Evolutionary conservation across 2,113 vertebrate genomes (phyloP).

Genomic region (Odobenus rosmarus): DNA sequence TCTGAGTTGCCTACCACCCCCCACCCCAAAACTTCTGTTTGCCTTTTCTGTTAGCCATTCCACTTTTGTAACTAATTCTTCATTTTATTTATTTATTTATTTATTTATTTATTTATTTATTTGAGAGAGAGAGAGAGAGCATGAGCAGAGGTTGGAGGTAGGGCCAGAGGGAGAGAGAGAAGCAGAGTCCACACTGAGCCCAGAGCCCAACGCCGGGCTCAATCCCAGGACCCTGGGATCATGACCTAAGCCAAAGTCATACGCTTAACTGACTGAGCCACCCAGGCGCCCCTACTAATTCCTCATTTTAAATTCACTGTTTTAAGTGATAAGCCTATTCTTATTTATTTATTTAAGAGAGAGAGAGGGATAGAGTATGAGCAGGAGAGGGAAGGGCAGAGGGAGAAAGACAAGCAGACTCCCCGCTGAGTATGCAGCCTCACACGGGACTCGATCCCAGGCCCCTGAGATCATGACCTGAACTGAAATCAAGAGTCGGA

Average conservation of each 20-base stretch:
- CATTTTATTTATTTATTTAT: background rate
- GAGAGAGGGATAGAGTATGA: too few relatives aligned
- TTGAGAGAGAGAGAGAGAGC: background rate
- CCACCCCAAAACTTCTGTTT: background rate
- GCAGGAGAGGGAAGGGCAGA: background rate
- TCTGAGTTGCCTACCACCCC: background rate
- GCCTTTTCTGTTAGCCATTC: background rate
- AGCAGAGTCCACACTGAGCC: too few relatives aligned
- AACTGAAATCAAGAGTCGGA: background rate
- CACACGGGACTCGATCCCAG: background rate
- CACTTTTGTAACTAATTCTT: background rate
- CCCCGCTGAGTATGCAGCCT: fast-evolving
- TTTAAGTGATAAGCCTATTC: background rate
- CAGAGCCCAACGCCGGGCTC: background rate
- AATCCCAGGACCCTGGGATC: background rate
- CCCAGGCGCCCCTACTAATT: background rate
- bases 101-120: too few relatives aligned
- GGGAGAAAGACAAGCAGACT: background rate
- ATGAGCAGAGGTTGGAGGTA: background rate
- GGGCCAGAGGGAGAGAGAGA: background rate
- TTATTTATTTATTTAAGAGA: background rate
- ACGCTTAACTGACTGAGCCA: background rate
- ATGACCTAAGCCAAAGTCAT: background rate
- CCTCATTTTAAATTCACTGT: background rate
- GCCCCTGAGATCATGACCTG: background rate